Evolutionary conservation across 1,140 invertebrate genomes (phyloP).

Genomic region (Hydropsyche tenuis): DNA sequence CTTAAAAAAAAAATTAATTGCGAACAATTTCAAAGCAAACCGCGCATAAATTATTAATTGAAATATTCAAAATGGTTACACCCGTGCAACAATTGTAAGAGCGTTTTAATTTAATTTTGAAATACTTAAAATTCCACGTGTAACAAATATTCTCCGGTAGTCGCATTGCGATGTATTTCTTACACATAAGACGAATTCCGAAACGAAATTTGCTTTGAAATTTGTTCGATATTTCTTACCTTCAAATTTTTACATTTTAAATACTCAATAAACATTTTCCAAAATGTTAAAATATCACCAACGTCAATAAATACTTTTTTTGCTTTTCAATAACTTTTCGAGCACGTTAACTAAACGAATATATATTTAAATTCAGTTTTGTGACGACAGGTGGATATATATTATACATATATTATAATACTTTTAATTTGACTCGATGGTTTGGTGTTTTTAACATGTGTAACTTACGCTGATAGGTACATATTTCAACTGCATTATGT

Average conservation of each 20-base stretch:
- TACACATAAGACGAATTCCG: no score
- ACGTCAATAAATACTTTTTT: background rate
- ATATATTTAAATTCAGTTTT: background rate
- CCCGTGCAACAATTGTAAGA: no score
- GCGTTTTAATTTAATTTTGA: background rate
- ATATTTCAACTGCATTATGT: slow-evolving; percentile 99
- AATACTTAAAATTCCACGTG: background rate
- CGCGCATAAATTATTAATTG: background rate
- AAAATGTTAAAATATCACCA: background rate
- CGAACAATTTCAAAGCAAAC: background rate
- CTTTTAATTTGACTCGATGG: background rate
- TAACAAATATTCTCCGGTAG: no score
- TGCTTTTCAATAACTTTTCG: background rate
- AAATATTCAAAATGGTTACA: no score
- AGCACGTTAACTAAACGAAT: background rate
- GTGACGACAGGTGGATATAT: slow-evolving; percentile 6
- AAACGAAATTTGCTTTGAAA: background rate
- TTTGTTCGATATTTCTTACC: background rate
- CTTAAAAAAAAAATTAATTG: background rate
- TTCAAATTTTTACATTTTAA: background rate
- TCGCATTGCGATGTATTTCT: no score
- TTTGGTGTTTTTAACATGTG: background rate
- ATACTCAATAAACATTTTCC: background rate
- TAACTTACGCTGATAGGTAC: slow-evolving; percentile 73
- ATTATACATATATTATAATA: background rate